Evolutionary conservation across 2,888 invertebrate species (phyloP).

Genomic region (Lutraria lutraria): DNA sequence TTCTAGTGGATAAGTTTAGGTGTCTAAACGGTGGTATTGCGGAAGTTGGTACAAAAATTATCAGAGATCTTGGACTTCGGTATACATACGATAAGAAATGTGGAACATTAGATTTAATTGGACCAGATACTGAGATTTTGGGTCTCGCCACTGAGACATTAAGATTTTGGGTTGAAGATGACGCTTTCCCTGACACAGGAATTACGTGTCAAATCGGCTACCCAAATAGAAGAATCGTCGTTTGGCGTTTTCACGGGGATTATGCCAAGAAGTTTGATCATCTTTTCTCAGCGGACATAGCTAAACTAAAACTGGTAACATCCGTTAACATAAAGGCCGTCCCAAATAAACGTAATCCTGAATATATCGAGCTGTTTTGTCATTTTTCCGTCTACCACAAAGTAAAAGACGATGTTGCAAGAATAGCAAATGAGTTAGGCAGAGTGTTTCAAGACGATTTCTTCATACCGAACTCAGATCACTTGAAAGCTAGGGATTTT

Average conservation of each 20-base stretch:
- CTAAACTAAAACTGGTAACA: conserved; percentile 52
- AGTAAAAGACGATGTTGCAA: conserved; percentile 54
- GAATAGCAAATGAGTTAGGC: conserved; percentile 54
- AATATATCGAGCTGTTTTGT: conserved; percentile 65
- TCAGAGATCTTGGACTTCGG: conserved; percentile 58
- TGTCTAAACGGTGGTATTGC: conserved; percentile 60
- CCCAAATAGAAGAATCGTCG: conserved; percentile 61
- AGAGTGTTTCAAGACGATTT: conserved; percentile 63
- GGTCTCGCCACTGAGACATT: conserved; percentile 62
- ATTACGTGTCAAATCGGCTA: conserved; percentile 69
- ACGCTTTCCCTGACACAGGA: conserved; percentile 61
- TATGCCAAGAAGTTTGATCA: conserved; percentile 69
- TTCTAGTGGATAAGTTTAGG: conserved; percentile 65
- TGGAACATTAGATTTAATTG: conserved; percentile 59
- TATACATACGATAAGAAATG: conserved; percentile 59
- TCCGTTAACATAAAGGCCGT: conserved; percentile 65
- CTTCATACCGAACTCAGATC: conserved; percentile 63
- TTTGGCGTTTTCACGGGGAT: conserved; percentile 70
- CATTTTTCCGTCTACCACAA: conserved; percentile 60
- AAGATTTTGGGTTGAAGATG: conserved; percentile 66
- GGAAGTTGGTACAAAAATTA: conserved; percentile 64
- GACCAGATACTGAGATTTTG: conserved; percentile 65
- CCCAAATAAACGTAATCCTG: conserved; percentile 60
- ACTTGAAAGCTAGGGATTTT: conserved; percentile 60
- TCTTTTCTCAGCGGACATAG: conserved; percentile 59